Conservation (phyloP, 2,113 vertebrate genomes). For the Spea bombifrons region DNA sequence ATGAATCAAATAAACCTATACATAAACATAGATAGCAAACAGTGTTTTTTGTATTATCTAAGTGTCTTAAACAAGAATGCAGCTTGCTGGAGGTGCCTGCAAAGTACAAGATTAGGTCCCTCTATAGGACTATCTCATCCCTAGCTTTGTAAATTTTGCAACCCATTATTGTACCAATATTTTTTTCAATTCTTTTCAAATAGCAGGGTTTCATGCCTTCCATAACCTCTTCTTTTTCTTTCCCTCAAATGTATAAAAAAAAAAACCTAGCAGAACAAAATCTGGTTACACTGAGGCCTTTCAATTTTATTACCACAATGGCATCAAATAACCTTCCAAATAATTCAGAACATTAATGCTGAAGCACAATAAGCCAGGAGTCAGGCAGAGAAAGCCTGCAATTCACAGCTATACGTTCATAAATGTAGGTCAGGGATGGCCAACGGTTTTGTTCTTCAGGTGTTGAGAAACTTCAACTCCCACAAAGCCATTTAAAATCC, state of each 20-base stretch:
- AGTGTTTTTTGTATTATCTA: constrained; percentile 28
- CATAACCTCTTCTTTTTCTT: constrained; percentile 4
- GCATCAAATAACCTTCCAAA: constrained; percentile 1
- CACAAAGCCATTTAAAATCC: too few relatives aligned
- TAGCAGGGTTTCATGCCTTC: constrained; percentile 10
- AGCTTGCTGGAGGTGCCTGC: background rate
- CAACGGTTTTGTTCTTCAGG: too few relatives aligned
- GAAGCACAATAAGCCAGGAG: too few relatives aligned
- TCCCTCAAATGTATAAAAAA: constrained; percentile 13
- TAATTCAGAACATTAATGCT: background rate
- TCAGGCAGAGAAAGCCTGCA: too few relatives aligned
- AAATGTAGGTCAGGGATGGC: too few relatives aligned
- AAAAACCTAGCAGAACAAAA: background rate
- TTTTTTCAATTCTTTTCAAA: constrained; percentile 41
- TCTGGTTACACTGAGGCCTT: background rate
- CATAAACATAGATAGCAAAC: constrained; percentile 27
- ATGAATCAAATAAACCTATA: constrained; percentile 33
- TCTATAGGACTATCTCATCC: constrained; percentile 23
- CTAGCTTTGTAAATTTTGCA: constrained; percentile 35
- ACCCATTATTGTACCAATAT: constrained; percentile 30
- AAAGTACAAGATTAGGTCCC: constrained; percentile 9
- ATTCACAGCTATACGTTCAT: too few relatives aligned
- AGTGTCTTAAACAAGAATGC: constrained; percentile 12
- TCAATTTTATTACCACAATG: background rate
- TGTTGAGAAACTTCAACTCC: too few relatives aligned